phyloP scores from a whole-genome alignment of 1,140 invertebrate species.

The Pentalonia nigronervosa region DNA sequence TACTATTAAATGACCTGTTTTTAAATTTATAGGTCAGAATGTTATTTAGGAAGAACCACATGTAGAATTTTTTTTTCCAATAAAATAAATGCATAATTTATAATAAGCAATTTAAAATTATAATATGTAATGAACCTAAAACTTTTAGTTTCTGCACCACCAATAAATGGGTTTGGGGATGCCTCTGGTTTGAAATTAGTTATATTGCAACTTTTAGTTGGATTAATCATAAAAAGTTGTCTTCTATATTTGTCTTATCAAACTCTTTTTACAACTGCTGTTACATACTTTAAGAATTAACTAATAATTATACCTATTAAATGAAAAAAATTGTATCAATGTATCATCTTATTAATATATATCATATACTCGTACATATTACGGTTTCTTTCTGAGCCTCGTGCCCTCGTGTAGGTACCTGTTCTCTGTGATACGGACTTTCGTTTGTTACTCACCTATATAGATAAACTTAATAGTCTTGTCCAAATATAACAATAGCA shows the following conservation, averaged over 20 bases:
- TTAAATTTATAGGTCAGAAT: neutral
- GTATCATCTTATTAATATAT: no score
- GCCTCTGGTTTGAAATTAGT: neutral
- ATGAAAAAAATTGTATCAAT: neutral
- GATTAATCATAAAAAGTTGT: neutral
- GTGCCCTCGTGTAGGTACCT: neutral
- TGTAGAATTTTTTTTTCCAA: neutral
- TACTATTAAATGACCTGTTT: neutral
- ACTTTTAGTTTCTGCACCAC: neutral
- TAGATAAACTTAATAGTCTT: neutral
- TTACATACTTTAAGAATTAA: neutral
- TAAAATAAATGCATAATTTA: neutral
- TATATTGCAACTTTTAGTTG: neutral
- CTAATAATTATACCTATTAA: neutral
- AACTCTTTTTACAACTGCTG: neutral
- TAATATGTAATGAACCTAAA: neutral
- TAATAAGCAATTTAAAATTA: neutral
- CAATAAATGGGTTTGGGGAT: neutral
- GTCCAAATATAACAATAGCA: neutral
- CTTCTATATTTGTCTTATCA: rapidly evolving
- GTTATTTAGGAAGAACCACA: neutral
- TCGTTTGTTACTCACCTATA: neutral
- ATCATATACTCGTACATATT: neutral
- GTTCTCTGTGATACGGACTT: neutral
- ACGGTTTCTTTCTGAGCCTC: neutral